Evolutionary conservation across 2,888 invertebrate species (phyloP), one percentile per base, ranked within the genome.

Genomic region (Pterostichus madidus): DNA sequence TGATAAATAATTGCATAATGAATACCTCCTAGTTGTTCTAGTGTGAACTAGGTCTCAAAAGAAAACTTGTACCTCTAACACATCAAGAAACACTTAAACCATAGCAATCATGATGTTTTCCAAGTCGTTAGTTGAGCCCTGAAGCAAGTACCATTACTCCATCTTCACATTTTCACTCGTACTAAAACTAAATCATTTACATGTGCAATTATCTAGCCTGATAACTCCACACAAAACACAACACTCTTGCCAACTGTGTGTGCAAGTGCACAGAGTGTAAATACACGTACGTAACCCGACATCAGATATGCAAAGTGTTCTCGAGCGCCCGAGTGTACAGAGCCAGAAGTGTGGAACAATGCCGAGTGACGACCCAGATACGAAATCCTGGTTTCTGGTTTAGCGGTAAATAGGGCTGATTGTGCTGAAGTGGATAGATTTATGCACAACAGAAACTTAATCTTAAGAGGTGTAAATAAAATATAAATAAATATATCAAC

Each of bases 211-310:
- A 49, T 49, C 49, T n/a, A 10, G 13, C 49, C 49, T 49, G 49
- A 49, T 49, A 49, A 49, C 49, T 49, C 49, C 13, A 10, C 49
- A 49, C 49, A 49, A 49, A 49, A 49, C 49, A 49, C 49, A 49
- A n/a, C 49, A 49, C 49, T 7, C 13, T 49, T 49, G 39, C 39
- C 11, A 13, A 10, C n/a, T 49, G 11, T 49, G n/a, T 39, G 39
- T 39, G 39, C 1, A 7, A 39, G 39, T 39, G 39, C 7, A 39
- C 8, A 5, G 39, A 7, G 8, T 6, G 39, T 39, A 39, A 39
- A 8, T 8, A 39, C 39, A 7, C 39, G 39, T 39, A 39, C 39
- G 39, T 39, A 39, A 39, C 6, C 1, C 39, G 39, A 39, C 24
- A 24, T 24, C 39, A 39, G 39, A 39, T 39, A 39, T 39, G 39